phyloP scores from a whole-genome alignment of 2,797 vertebrate species.

The Characodon lateralis region DNA sequence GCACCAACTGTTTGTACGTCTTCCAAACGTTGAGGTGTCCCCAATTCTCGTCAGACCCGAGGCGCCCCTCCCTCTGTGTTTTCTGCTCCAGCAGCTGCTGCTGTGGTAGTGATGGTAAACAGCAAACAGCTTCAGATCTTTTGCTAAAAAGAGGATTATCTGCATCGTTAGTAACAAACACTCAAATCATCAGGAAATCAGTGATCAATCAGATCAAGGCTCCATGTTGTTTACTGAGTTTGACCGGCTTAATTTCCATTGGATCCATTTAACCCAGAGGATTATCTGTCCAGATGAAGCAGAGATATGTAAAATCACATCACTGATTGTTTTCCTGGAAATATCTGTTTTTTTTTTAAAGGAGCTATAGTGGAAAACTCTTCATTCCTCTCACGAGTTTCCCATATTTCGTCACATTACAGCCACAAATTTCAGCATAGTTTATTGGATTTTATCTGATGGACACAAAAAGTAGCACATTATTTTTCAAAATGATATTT shows the following conservation, averaged over 20 bases:
- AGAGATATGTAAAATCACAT: constrained; percentile 72
- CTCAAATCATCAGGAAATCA: neutral
- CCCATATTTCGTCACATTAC: neutral
- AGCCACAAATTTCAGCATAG: neutral
- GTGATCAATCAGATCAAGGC: neutral
- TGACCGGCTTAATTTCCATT: constrained; percentile 44
- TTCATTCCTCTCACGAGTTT: neutral
- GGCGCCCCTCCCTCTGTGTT: constrained; percentile 11
- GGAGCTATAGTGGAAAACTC: neutral
- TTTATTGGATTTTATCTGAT: neutral
- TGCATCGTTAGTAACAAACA: constrained; percentile 32
- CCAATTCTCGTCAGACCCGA: neutral
- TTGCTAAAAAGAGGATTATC: constrained; percentile 60
- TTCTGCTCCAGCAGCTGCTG: constrained; percentile 8
- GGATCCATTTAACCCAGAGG: constrained; percentile 70
- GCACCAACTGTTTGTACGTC: too few species aligned
- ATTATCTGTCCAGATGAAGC: constrained; percentile 61
- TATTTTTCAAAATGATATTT: too few species aligned
- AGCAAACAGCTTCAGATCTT: constrained; percentile 51
- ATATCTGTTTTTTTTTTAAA: constrained; percentile 25
- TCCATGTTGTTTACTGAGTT: constrained; percentile 66
- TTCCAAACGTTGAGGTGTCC: too few species aligned
- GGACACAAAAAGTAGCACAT: too few species aligned
- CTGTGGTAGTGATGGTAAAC: constrained; percentile 20
- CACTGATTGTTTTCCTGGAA: constrained; percentile 57